Evolutionary conservation across 2,888 invertebrate species (phyloP), one percentile per base, ranked within the genome.

Genomic region (Oeneis ivallda): DNA sequence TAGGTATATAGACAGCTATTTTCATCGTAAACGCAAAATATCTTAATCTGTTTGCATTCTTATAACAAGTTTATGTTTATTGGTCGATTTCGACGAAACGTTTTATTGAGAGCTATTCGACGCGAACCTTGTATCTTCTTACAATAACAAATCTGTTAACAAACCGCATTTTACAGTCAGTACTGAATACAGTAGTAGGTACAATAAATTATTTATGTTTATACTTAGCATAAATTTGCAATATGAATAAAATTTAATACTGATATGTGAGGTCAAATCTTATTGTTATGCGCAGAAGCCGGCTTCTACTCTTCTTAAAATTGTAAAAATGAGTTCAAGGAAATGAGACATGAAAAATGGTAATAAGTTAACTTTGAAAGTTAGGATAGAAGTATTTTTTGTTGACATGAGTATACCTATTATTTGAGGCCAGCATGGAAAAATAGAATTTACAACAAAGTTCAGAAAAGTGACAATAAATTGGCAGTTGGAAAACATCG

Each of bases 1-100:
- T n/a, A n/a, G n/a, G n/a, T 41, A 32, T 26, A 26, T 5, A 26
- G 17, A 26, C 53, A 50, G 43, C 49, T 65, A 61, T 57, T 65
- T 56, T 64, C 41, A 57, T 57, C 61, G 37, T 41, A 2, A 39
- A 54, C 34, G 56, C 32, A 60, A 67, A 58, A 61, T 49, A 41
- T 41, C 19, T 11, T 52, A 57, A 32, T 56, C 1, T 41, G 57
- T 47, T 50, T 47, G 53, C 56, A 61, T 67, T 50, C 50, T 49
- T 64, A 62, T 37, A 13, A 19, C 13, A 39, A 19, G 45, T 62
- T 67, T 45, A 61, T 45, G 56, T 67, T 67, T 64, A 64, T 64
- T 50, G 34, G 45, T 11, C 34, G 15, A 34, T 17, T 56, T 52
- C 62, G 41, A 15, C 32, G 57, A 62, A 57, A 52, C n/a, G 39